Evolutionary conservation across 2,888 invertebrate species (phyloP), one percentile per base, ranked within the genome.

Genomic region (Epinotia bilunana): DNA sequence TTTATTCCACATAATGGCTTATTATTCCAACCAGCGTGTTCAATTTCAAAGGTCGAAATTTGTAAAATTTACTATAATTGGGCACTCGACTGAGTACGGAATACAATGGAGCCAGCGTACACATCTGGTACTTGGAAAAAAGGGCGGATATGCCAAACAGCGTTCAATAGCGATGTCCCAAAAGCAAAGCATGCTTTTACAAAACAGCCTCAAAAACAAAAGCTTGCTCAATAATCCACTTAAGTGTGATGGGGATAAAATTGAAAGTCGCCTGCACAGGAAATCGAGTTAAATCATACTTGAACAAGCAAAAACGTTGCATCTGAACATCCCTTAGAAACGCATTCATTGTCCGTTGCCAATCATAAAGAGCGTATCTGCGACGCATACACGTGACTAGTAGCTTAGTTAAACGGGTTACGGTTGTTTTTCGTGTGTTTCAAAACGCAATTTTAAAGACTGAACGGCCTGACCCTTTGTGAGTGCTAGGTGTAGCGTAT

Each of bases 31-130:
- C 83, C 84, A 83, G 83, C 88, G 93, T 92, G 91, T 92, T 87
- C 88, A 88, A 91, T 93, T 92, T 91, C 92, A 90, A 91, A 86
- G 89, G 87, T 88, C 78, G 72, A 91, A 92, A 92, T 93, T 93
- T 91, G 91, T 85, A 87, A 92, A 92, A 94, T 94, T 94, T 93
- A 94, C 93, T 92, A 93, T 93, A 94, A 94, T 93, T 93, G 94
- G 93, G 92, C 89, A 93, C 87, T 90, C 91, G 86, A 85, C 87
- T 88, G 89, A 87, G 85, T 81, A 82, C 78, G 80, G 81, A 77
- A 76, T 82, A 91, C 90, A 91, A 91, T 87, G 85, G 82, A 77
- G 78, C 53, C 70, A 49, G 72, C 76, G 83, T 82, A 82, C 87
- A 91, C 94, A 93, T 93, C 93, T 93, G 93, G 89, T 88, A 80